Base-by-base conservation (phyloP, 53 echinoderm and acorn worm species). In the Echinarachnius parma region DNA sequence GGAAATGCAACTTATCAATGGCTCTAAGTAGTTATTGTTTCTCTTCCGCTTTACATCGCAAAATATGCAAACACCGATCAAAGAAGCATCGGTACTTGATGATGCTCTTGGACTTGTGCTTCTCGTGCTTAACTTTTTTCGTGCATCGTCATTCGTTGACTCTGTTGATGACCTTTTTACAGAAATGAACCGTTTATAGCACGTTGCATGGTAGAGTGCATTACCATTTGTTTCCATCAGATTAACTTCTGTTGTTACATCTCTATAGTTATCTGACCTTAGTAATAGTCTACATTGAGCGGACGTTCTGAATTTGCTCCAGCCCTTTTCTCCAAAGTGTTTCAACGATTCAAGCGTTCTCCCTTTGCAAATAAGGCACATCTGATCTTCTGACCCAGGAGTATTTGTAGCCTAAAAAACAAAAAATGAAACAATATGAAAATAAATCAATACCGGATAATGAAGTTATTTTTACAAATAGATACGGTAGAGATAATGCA, bases 11-110 rank as follows among this genome's bases (percentile, higher is more conserved):
- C 74, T 75, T 75, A 80, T 80, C 64, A 85, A 53, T 56, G 64
- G 80, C 58, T 85, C 80, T 13, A 64, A 57, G 28, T 85, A 66
- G 8, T 20, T 27, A 1, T 75, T 85, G 59, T 59, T 75, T 50
- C 66, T 85, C 53, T 85, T 80, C 31, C 75, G 65, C 29, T 53
- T 30, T 3, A 80, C 57, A 80, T 57, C 34, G 36, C 79, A 80
- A 64, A 85, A 84, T 14, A 85, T 80, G 59, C 65, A 80, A 30
- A 80, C 44, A 3, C 85, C 85, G 57, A 62, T 85, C 80, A 85
- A 56, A 30, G 74, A 74, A 31, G 75, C 85, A 4, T 64, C 63
- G 28, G 55, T 75, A 63, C 80, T 80, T 79, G 80, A 85, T 46
- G 62, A 9, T 56, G 80, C 74, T 36, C 72, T 74, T 39, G 32